phyloP scores from a whole-genome alignment of 2,797 vertebrate species.

The Notamacropus eugenii region DNA sequence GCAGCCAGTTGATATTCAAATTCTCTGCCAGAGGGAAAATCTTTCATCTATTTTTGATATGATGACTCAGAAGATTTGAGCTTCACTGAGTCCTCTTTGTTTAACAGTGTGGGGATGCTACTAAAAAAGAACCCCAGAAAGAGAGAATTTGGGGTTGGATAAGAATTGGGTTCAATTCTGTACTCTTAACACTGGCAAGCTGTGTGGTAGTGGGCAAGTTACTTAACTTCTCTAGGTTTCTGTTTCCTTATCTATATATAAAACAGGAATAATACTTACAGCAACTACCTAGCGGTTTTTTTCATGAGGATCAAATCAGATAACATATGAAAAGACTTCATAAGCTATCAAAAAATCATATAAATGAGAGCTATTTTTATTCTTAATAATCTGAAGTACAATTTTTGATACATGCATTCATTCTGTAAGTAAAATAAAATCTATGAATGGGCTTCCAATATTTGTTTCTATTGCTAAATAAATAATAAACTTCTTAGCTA shows the following conservation, averaged over 20 bases:
- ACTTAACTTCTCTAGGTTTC: not conserved
- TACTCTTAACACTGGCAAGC: not conserved
- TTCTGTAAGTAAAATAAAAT: not conserved
- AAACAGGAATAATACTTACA: not conserved
- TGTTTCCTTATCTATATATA: slow-evolving; percentile 18
- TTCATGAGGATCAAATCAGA: not conserved
- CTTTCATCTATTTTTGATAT: not conserved
- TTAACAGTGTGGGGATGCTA: not conserved
- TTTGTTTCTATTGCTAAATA: not conserved
- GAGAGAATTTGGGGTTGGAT: not conserved
- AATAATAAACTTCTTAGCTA: not conserved
- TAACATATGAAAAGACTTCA: not conserved
- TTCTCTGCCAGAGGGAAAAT: not conserved
- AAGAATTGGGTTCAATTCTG: not conserved
- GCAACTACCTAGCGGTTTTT: not conserved
- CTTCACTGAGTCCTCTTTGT: not conserved
- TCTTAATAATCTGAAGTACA: not conserved
- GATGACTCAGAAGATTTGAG: not conserved
- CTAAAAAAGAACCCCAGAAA: not conserved
- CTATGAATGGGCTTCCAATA: not conserved
- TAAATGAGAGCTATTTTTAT: not conserved
- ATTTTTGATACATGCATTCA: not conserved
- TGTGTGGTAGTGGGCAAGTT: not conserved
- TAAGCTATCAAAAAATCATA: not conserved
- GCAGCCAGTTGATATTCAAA: not conserved